These are phyloP conservation scores for Colletes latitarsis DNA, from an alignment of 1,140 invertebrate species.

Conservation along the genomic window DNA sequence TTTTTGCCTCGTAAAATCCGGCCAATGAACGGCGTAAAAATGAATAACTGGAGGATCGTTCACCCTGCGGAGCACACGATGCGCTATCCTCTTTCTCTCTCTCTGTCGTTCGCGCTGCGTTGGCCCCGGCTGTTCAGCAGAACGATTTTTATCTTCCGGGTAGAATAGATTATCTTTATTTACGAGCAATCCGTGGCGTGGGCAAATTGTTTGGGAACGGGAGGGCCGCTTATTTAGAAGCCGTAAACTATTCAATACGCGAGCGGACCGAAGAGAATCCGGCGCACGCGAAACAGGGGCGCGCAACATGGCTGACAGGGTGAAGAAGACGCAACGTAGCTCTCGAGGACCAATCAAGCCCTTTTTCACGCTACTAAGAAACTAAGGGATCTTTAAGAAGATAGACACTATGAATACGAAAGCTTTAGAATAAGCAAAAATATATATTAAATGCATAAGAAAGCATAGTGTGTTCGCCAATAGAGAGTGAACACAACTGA, in stretches of 20 bases:
- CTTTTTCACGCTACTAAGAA: too few relatives aligned
- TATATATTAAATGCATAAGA: too few relatives aligned
- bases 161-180: constrained; percentile 82
- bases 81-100: neutral
- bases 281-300: neutral
- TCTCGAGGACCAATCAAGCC: too few relatives aligned
- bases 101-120: constrained; percentile 1
- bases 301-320: too few relatives aligned
- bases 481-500: too few relatives aligned
- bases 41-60: constrained; percentile 77
- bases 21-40: constrained; percentile 80
- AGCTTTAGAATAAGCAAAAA: too few relatives aligned
- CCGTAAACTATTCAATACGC: constrained; percentile 79
- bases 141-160: constrained; percentile 80
- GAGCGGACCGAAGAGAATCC: constrained; percentile 17
- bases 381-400: too few relatives aligned
- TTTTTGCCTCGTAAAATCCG: constrained; percentile 81
- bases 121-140: constrained; percentile 12
- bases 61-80: constrained; percentile 64
- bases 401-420: too few relatives aligned
- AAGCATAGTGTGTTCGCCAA: too few relatives aligned
- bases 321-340: neutral
- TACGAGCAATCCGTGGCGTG: constrained; percentile 79
- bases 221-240: constrained; percentile 79
- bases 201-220: constrained; percentile 80